phyloP scores from a whole-genome alignment of 2,888 invertebrate species.

The Sarcophaga caerulescens region DNA sequence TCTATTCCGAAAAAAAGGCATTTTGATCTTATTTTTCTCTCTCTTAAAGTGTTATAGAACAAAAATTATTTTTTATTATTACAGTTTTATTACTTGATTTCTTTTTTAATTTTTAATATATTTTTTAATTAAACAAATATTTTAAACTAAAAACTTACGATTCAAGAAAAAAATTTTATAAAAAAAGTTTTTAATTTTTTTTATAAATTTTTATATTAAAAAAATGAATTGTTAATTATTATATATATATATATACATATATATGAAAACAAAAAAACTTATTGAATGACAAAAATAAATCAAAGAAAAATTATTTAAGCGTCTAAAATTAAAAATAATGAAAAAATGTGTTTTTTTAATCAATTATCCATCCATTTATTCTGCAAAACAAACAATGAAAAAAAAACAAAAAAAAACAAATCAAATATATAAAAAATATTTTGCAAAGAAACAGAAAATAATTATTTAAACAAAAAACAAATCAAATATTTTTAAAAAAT shows the following conservation, averaged over 20 bases:
- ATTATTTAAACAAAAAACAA: constrained; percentile 56
- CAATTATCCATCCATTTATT: constrained; percentile 73
- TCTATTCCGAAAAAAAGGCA: no score
- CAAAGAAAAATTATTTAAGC: constrained; percentile 16
- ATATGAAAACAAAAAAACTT: background rate
- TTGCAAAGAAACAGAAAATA: constrained; percentile 45
- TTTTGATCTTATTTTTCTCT: no score
- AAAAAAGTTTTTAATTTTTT: background rate
- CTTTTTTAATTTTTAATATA: background rate
- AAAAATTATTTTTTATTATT: background rate
- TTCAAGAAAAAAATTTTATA: no score
- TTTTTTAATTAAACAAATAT: constrained; percentile 11
- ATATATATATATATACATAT: no score
- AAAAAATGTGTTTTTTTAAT: constrained; percentile 67
- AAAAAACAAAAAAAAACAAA: constrained; percentile 34
- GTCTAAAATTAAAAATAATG: constrained; percentile 25
- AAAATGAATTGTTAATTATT: constrained; percentile 28
- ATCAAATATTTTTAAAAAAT: constrained; percentile 57
- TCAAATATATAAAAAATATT: constrained; percentile 53
- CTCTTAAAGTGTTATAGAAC: background rate
- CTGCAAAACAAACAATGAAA: constrained; percentile 67
- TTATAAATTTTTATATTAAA: constrained; percentile 59
- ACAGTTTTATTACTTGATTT: background rate
- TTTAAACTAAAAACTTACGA: constrained; percentile 8
- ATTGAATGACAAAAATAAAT: background rate